Base-by-base conservation (phyloP, 2,797 vertebrate species). In the Pitangus sulphuratus region DNA sequence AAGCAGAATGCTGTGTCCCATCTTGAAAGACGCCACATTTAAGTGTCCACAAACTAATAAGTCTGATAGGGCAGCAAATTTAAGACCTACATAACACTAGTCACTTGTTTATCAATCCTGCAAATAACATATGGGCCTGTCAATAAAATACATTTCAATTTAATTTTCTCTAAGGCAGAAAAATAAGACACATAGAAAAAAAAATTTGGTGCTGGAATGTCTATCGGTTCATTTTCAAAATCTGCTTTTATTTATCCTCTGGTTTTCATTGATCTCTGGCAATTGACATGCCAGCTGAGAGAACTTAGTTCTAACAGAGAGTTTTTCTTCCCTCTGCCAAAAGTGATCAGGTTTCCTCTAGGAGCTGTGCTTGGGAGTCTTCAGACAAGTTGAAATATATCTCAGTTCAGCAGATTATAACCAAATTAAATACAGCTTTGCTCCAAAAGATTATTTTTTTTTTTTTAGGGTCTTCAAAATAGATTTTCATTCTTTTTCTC, bases 211-310 rank as follows among this genome's bases (percentile, higher is more conserved):
- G 54, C 62, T 65, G 31, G 69, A 70, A 35, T 22, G 51, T 88
- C 80, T 84, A 40, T 62, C 2, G 0, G 3, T 76, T 85, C 47
- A 14, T 77, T 86, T 96, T 68, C 56, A 61, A 87, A 66, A 90
- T 78, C 84, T 89, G 89, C 85, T 95, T 88, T 93, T 85, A 75
- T 90, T 69, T 89, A 93, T 86, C n/a, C 39, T 54, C 65, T 86
- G 69, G n/a, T 76, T 90, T 87, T 85, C 53, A 75, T 69, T 72
- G 62, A 64, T 92, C 82, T 94, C 87, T 70, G 42, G 76, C 6
- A 12, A 93, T 72, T 93, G 83, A 71, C 5, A 21, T 71, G 50
- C 85, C 84, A 74, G 51, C 45, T 94, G 64, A 82, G 79, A 54
- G 83, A 89, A 79, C 56, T 79, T 45, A 65, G 45, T 76, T 71